Conservation (phyloP, 92 coral and sea anemone genomes). For the Epizoanthus rinbou region DNA sequence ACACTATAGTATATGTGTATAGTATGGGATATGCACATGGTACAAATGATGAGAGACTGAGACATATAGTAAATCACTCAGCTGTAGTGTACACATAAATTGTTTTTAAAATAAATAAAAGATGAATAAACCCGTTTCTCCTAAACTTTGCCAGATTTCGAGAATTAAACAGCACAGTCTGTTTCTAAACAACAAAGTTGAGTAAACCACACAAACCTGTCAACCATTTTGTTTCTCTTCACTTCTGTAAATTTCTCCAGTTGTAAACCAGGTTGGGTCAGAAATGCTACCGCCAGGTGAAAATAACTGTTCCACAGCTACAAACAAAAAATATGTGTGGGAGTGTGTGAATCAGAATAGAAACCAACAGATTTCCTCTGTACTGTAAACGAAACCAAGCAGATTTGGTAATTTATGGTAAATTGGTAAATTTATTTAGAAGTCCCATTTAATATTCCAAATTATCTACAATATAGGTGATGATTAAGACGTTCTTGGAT, state of each 20-base stretch:
- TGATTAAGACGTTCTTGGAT: no score
- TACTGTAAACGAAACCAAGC: no score
- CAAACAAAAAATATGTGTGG: neutral
- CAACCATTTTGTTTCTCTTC: constrained; percentile 88
- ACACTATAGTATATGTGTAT: no score
- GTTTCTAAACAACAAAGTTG: neutral
- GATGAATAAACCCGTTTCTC: neutral
- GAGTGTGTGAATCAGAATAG: neutral
- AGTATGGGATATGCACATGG: no score
- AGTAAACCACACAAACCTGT: constrained; percentile 65
- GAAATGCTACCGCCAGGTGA: constrained; percentile 88
- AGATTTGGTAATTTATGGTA: no score
- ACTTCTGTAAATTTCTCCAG: constrained; percentile 95
- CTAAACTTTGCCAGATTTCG: neutral
- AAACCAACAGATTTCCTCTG: neutral
- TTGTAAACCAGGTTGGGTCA: constrained; percentile 87
- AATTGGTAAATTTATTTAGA: no score
- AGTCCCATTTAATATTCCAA: no score
- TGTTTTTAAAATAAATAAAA: no score
- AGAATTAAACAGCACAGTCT: neutral
- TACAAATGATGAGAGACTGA: no score
- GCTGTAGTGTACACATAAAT: no score
- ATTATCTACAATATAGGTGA: no score
- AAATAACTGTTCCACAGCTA: constrained; percentile 97
- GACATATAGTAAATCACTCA: no score